phyloP scores from a whole-genome alignment of 2,888 invertebrate species.

The Dasypogon diadema region DNA sequence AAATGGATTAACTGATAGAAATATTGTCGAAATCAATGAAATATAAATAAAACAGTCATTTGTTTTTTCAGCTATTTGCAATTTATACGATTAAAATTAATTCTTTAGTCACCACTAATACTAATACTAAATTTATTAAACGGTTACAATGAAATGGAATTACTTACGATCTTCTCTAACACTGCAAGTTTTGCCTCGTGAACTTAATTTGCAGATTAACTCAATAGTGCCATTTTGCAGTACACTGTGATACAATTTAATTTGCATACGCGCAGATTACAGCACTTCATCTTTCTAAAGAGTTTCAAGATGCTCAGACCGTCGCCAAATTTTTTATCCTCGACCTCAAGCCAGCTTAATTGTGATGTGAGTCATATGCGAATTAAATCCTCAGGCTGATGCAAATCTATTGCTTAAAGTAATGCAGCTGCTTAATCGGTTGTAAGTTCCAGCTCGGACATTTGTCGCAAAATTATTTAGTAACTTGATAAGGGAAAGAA shows the following conservation, averaged over 20 bases:
- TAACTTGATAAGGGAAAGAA: constrained; percentile 14
- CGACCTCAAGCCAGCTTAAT: neutral
- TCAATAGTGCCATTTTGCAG: too few species aligned
- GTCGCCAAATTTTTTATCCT: constrained; percentile 31
- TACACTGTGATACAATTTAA: neutral
- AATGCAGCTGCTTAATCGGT: neutral
- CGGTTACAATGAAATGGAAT: too few species aligned
- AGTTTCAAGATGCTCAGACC: constrained; percentile 21
- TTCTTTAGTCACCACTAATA: too few species aligned
- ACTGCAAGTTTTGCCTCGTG: too few species aligned
- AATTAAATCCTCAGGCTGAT: neutral
- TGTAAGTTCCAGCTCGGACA: neutral
- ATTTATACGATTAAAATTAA: too few species aligned
- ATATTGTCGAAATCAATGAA: too few species aligned
- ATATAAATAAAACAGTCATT: too few species aligned
- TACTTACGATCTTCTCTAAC: too few species aligned
- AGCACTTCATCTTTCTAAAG: neutral
- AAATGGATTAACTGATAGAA: too few species aligned
- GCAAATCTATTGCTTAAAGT: neutral
- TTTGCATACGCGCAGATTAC: neutral
- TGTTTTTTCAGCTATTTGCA: too few species aligned
- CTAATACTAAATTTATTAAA: too few species aligned
- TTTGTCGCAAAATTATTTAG: constrained; percentile 1
- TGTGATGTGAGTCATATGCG: neutral
- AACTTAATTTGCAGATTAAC: too few species aligned